A percentile compares a stretch with the other conserved stretches of the same genome.
These are phyloP conservation scores for Melanotaenia boesemani DNA, from an alignment of 2,797 vertebrate genomes.

Conservation along the genomic window DNA sequence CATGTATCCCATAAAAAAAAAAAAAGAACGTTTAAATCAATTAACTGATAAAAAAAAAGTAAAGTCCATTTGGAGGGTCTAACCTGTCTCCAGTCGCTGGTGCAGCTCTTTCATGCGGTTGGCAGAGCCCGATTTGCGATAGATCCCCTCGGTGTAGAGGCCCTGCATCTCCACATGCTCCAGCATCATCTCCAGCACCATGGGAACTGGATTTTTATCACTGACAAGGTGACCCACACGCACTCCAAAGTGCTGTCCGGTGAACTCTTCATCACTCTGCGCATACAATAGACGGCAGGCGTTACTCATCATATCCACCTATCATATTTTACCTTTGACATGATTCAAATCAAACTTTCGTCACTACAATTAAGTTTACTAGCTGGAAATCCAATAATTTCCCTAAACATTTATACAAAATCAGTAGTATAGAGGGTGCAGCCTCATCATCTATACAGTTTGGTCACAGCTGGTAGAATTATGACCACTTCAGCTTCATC, in stretches of 20 bases:
- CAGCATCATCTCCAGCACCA: constrained; percentile 95
- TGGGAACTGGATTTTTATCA: constrained; percentile 89
- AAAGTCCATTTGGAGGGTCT: constrained; percentile 4
- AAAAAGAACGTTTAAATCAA: not conserved
- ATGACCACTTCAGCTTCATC: not conserved
- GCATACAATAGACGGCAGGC: constrained; percentile 14
- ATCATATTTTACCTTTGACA: not conserved
- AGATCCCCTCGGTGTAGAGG: constrained; percentile 97
- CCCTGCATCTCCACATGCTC: constrained; percentile 98
- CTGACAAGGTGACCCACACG: constrained; percentile 86
- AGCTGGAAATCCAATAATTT: not conserved
- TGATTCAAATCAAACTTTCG: not conserved
- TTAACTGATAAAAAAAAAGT: not conserved
- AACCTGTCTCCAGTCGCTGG: constrained; percentile 90
- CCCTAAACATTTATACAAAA: not conserved
- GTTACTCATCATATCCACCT: not conserved
- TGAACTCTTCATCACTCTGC: constrained; percentile 87
- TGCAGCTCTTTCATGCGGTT: constrained; percentile 96
- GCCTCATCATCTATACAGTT: not conserved
- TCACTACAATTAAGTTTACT: not conserved
- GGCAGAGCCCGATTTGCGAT: constrained; percentile 96
- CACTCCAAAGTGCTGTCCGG: constrained; percentile 90
- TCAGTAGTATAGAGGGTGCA: not conserved
- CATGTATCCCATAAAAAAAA: not conserved
- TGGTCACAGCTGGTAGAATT: not conserved